These are phyloP conservation scores for Charaxes varanes DNA, from an alignment of 1,140 invertebrate species.

Conservation along the genomic window DNA sequence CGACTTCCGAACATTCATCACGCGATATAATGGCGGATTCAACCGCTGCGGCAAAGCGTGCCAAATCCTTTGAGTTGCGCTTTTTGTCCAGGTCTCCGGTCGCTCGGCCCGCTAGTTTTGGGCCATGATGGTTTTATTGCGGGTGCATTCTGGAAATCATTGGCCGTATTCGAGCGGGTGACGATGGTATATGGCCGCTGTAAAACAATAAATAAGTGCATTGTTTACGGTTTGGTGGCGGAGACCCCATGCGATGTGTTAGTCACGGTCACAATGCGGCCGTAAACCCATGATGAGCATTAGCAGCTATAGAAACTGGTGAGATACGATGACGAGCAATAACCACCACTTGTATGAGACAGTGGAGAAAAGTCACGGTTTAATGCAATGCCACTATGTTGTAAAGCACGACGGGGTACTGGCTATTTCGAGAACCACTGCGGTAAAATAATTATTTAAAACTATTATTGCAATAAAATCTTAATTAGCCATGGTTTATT, in stretches of 20 bases:
- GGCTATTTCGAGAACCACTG: conserved; percentile 8
- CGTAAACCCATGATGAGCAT: conserved; percentile 50
- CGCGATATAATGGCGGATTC: conserved; percentile 30
- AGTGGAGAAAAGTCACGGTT: conserved; percentile 26
- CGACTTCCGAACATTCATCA: conserved; percentile 63
- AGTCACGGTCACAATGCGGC: conserved; percentile 33
- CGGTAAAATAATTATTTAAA: conserved; percentile 25
- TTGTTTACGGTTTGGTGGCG: conserved; percentile 48
- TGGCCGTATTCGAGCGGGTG: conserved; percentile 34
- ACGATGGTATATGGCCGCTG: conserved; percentile 56
- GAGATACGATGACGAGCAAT: conserved; percentile 33
- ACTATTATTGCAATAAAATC: conserved; percentile 25
- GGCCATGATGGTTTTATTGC: conserved; percentile 61
- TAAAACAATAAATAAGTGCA: conserved; percentile 66
- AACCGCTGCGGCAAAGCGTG: conserved; percentile 43
- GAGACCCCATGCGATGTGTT: conserved; percentile 48
- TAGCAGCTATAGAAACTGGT: conserved; percentile 37
- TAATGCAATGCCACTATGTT: conserved; percentile 18
- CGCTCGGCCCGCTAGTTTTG: conserved; percentile 23
- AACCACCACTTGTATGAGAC: conserved; percentile 38
- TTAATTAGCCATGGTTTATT: conserved; percentile 24
- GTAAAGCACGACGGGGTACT: conserved; percentile 40
- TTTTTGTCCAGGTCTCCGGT: conserved; percentile 35
- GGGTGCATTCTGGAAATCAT: conserved; percentile 53
- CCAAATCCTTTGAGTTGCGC: conserved; percentile 60